phyloP scores from a whole-genome alignment of 2,113 vertebrate genomes.

The Aythya baeri region DNA sequence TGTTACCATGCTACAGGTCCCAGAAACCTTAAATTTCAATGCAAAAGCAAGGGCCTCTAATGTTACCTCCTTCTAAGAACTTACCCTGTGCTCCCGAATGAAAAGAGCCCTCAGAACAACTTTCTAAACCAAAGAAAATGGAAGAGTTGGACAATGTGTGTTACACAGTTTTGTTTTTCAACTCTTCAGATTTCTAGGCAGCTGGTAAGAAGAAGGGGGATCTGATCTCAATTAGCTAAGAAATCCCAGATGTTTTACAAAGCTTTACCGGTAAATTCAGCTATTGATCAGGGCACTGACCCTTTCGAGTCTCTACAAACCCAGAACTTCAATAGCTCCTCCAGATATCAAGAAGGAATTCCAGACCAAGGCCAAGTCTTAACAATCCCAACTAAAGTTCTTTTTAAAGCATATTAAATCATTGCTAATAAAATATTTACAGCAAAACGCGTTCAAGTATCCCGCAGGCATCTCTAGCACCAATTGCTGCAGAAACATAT shows the following conservation, averaged over 20 bases:
- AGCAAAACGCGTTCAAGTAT: not conserved
- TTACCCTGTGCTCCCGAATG: not conserved
- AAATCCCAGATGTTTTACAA: not conserved
- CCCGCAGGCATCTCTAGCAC: not conserved
- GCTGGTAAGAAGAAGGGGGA: not conserved
- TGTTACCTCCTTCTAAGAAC: not conserved
- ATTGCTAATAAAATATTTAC: not conserved
- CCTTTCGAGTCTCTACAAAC: not conserved
- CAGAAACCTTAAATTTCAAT: not conserved
- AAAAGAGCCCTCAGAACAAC: not conserved
- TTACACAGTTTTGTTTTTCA: not conserved
- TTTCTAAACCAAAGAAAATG: not conserved
- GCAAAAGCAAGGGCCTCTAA: not conserved
- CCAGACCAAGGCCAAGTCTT: not conserved
- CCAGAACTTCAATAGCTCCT: not conserved
- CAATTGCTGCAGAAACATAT: not conserved
- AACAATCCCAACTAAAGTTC: not conserved
- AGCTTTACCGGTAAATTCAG: slow-evolving; percentile 4
- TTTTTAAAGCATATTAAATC: not conserved
- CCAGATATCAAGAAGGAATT: not conserved
- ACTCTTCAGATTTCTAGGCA: not conserved
- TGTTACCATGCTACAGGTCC: not conserved
- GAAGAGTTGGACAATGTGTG: not conserved
- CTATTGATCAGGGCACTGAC: not conserved
- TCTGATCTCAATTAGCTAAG: not conserved